Conservation (phyloP, 2,797 vertebrate species). For the Rhadinocentrus ornatus region DNA sequence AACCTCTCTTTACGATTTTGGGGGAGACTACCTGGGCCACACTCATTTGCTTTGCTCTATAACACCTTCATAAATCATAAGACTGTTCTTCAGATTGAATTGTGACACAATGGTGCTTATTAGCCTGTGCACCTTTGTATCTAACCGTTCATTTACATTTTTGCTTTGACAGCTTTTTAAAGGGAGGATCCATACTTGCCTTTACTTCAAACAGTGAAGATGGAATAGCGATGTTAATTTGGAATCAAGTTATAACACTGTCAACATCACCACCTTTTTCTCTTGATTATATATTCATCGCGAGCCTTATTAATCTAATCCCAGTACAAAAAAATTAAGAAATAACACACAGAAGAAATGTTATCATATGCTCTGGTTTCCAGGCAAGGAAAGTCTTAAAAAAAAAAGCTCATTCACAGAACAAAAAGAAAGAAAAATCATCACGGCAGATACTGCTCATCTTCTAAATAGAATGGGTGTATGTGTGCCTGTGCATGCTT, state of each 20-base stretch:
- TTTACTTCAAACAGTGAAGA: conserved; percentile 6
- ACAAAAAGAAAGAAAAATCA: conserved; percentile 99
- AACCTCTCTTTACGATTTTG: conserved; percentile 72
- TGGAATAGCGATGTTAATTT: conserved; percentile 9
- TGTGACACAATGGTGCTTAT: conserved; percentile 12
- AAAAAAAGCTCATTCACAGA: conserved; percentile 99
- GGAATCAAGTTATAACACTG: conserved; percentile 38
- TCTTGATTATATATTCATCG: conserved; percentile 58
- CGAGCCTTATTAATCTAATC: conserved; percentile 72
- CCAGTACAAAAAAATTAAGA: conserved; percentile 53
- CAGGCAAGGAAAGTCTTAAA: conserved; percentile 98
- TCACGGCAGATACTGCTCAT: conserved; percentile 99
- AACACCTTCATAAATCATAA: conserved; percentile 25
- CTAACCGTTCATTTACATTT: conserved; percentile 42
- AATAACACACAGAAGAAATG: conserved; percentile 82
- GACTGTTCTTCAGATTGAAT: conserved; percentile 25
- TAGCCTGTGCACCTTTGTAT: conserved; percentile 29
- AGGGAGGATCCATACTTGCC: conserved; percentile 6
- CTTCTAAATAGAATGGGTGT: conserved; percentile 89
- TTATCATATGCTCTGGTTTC: conserved; percentile 93
- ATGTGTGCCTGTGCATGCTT: conserved; percentile 84
- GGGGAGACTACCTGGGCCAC: conserved; percentile 59
- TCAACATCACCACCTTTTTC: conserved; percentile 72
- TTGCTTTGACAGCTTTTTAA: neutral
- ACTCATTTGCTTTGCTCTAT: conserved; percentile 26